Evolutionary conservation across 2,797 vertebrate species (phyloP), one percentile per base, ranked within the genome.

Genomic region (Sitta carolinensis): DNA sequence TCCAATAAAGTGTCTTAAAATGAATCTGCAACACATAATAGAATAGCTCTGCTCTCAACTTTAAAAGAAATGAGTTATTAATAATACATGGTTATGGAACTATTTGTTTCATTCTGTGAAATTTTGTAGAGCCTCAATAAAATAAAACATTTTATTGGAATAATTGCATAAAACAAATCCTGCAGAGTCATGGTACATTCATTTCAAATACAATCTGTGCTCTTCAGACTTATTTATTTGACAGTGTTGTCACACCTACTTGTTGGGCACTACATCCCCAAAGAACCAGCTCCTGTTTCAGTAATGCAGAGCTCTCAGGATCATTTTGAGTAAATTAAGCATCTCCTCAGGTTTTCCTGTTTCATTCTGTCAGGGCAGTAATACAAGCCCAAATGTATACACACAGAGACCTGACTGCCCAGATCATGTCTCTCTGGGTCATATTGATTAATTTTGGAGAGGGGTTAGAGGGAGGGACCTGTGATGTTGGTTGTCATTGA

Each of bases 11-110:
- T 68, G 45, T 64, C 64, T 68, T 69, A 85, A 84, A 93, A 89
- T 51, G 43, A 79, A 54, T 52, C 21, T 64, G 47, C 40, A 93
- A 43, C 16, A 34, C 6, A 2, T 54, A 84, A 72, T 23, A 76
- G 36, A 90, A 80, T 47, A 83, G 4, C 42, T 85, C 52, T 77
- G 15, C 50, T 91, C 47, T 87, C 62, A 87, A 47, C 30, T 79
- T 91, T 77, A 85, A 50, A 83, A 47, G 40, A 88, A 95, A 81
- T 52, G 27, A 70, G 72, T 67, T 93, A 83, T 62, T 92, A 90
- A 89, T 91, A 80, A 93, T 59, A 73, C 27, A 69, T 45, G 9
- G 15, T 74, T 86, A 54, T 34, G 81, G 38, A 86, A 57, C 52
- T 79, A 32, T 79, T 82, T 69, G 27, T 64, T 93, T 91, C 21